Percentiles rank a stretch among this genome's conserved stretches.
Evolutionary conservation across 2,797 vertebrate genomes (phyloP).

Genomic region (Neostethus bicornis): DNA sequence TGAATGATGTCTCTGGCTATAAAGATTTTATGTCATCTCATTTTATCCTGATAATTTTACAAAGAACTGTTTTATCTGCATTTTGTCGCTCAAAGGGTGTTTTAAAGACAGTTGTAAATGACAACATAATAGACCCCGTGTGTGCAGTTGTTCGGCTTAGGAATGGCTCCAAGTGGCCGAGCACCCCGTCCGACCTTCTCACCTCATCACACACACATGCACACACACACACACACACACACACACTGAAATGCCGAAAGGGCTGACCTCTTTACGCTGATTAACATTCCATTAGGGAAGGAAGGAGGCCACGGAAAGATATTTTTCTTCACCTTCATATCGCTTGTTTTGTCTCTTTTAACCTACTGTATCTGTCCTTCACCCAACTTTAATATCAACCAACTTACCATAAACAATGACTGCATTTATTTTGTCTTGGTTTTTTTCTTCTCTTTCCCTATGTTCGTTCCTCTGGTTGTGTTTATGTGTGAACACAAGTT

Average conservation of each 20-base stretch:
- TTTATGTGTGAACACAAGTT: conserved; percentile 22
- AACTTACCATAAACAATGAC: conserved; percentile 34
- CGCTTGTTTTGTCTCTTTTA: conserved; percentile 21
- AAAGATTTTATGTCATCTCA: background rate
- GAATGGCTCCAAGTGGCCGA: conserved; percentile 52
- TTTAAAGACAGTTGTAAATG: conserved; percentile 46
- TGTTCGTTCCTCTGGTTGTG: conserved; percentile 21
- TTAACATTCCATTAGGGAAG: conserved; percentile 72
- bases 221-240: conserved; percentile 30
- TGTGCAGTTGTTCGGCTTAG: conserved; percentile 54
- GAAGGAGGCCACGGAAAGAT: conserved; percentile 36
- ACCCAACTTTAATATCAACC: conserved; percentile 14
- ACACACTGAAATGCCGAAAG: conserved; percentile 45
- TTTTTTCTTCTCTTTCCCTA: conserved; percentile 11
- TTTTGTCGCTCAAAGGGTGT: conserved; percentile 4
- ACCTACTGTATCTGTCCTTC: background rate
- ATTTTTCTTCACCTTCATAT: conserved; percentile 65
- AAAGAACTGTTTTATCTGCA: conserved; percentile 24
- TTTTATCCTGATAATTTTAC: conserved; percentile 33
- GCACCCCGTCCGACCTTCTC: conserved; percentile 63
- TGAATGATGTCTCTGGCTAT: conserved; percentile 14
- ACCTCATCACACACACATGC: conserved; percentile 47
- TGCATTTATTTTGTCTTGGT: conserved; percentile 23
- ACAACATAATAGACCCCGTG: conserved; percentile 40
- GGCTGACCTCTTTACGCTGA: conserved; percentile 68